Evolutionary conservation across 2,113 vertebrate genomes (phyloP).

Genomic region (Crotalus horridus): DNA sequence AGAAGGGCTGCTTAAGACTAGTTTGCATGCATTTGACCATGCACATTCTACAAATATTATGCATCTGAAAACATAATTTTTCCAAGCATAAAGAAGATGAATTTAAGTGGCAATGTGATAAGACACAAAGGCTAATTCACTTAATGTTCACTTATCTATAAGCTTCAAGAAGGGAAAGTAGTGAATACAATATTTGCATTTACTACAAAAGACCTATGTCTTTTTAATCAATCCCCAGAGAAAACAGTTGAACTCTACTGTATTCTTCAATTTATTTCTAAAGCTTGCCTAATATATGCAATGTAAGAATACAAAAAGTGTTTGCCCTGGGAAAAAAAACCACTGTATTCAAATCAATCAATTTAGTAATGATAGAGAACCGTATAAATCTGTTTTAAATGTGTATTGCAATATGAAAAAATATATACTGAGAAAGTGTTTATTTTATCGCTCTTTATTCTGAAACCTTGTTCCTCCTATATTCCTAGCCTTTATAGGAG

Average conservation of each 20-base stretch:
- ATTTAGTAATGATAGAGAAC: not conserved
- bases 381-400: not conserved
- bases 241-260: not conserved
- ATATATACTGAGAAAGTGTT: not conserved
- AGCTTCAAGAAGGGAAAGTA: not conserved
- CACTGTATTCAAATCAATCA: not conserved
- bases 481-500: not conserved
- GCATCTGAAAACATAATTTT: not conserved
- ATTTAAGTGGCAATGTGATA: not conserved
- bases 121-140: not conserved
- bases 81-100: not conserved
- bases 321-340: not conserved
- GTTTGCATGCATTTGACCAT: not conserved
- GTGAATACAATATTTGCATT: not conserved
- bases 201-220: not conserved
- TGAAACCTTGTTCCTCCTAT: not conserved
- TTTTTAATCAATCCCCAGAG: not conserved
- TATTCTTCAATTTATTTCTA: not conserved
- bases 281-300: not conserved
- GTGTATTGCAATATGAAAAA: not conserved
- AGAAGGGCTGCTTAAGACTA: not conserved
- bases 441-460: not conserved
- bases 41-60: not conserved
- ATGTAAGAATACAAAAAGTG: not conserved
- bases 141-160: slow-evolving; percentile 1